Evolutionary conservation across 2,113 vertebrate genomes (phyloP).

Genomic region (Labeo rohita): DNA sequence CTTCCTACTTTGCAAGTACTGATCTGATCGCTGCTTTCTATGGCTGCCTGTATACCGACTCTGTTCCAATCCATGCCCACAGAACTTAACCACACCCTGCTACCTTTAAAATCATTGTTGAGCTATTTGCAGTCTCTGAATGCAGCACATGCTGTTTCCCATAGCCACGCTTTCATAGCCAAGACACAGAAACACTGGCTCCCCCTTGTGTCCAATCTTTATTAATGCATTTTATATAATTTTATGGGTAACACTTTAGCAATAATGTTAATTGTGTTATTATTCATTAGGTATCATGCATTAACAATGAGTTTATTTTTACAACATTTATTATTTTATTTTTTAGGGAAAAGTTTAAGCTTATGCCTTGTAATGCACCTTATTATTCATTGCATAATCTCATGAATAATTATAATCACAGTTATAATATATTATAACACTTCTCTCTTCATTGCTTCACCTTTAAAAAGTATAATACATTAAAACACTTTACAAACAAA

Average conservation of each 20-base stretch:
- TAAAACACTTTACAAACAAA: no score
- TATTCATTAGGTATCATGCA: no score
- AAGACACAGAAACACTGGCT: not conserved
- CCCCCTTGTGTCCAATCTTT: not conserved
- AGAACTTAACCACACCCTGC: constrained; percentile 93
- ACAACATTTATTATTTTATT: no score
- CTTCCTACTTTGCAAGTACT: constrained; percentile 77
- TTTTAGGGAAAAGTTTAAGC: no score
- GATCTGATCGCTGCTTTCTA: constrained; percentile 96
- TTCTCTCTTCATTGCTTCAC: no score
- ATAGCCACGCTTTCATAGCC: not conserved
- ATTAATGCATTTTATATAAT: not conserved
- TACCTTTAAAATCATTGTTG: constrained; percentile 97
- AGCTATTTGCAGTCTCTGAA: constrained; percentile 73
- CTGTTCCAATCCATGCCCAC: constrained; percentile 92
- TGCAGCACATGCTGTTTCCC: not conserved
- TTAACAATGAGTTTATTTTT: no score
- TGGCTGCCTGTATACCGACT: constrained; percentile 91
- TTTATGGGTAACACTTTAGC: not conserved
- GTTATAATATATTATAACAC: no score
- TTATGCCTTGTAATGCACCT: no score
- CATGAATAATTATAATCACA: no score
- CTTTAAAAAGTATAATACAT: no score
- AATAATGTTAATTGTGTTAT: not conserved
- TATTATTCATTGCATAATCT: no score